Evolutionary conservation across 2,113 vertebrate species (phyloP).

Genomic region (Paratilapia polleni): DNA sequence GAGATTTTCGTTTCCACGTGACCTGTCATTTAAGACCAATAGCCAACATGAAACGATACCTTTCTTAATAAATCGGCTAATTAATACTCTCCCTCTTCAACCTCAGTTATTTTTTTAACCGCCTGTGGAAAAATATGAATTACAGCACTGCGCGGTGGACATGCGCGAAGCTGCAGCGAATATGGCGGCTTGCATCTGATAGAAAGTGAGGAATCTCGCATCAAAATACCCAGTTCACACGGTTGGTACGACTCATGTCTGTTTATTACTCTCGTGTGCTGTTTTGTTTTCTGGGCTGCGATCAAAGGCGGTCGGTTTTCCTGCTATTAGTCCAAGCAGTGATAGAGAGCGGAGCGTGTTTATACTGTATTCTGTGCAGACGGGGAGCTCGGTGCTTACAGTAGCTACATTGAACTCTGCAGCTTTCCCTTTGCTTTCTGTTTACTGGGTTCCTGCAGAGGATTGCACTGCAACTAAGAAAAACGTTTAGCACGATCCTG

Average conservation of each 20-base stretch:
- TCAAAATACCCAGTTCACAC: conserved; percentile 59
- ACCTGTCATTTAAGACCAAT: conserved; percentile 38
- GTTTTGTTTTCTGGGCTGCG: background rate
- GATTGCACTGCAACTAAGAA: background rate
- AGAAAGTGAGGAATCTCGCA: conserved; percentile 73
- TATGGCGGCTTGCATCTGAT: conserved; percentile 80
- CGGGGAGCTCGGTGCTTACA: conserved; percentile 24
- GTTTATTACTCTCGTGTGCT: conserved; percentile 1
- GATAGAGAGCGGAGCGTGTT: conserved; percentile 39
- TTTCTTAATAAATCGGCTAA: background rate
- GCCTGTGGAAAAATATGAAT: conserved; percentile 60
- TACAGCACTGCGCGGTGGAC: conserved; percentile 71
- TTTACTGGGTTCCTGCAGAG: conserved; percentile 12
- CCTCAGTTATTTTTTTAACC: background rate
- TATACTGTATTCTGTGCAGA: conserved; percentile 41
- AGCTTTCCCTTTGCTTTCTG: conserved; percentile 17
- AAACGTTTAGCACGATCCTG: background rate
- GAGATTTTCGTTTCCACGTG: conserved; percentile 44
- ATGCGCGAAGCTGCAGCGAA: conserved; percentile 82
- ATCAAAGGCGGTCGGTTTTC: background rate
- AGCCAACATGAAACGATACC: conserved; percentile 1
- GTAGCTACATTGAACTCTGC: conserved; percentile 41
- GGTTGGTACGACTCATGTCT: conserved; percentile 69
- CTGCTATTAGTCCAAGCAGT: background rate
- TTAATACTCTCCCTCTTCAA: conserved; percentile 13